These are phyloP conservation scores for Globicephala melas DNA, from an alignment of 2,113 vertebrate species.

Conservation along the genomic window DNA sequence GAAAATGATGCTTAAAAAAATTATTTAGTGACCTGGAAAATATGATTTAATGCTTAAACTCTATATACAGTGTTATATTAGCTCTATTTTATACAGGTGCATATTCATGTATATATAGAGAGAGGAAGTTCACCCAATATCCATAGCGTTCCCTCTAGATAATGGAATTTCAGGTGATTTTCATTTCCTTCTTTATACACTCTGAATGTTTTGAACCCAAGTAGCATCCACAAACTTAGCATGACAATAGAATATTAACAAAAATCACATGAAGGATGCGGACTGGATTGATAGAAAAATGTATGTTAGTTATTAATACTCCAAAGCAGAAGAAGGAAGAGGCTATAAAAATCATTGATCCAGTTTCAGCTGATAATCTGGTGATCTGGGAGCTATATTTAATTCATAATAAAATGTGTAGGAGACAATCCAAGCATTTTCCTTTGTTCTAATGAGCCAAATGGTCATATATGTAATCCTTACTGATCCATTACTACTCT, in stretches of 20 bases:
- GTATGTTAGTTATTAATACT: background rate
- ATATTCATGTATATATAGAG: background rate
- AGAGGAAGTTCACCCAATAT: background rate
- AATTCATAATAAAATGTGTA: background rate
- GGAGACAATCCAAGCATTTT: background rate
- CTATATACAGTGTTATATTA: background rate
- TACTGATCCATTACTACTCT: slow-evolving; percentile 15
- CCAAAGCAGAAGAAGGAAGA: background rate
- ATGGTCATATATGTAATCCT: background rate
- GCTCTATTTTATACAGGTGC: background rate
- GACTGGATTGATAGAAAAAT: slow-evolving; percentile 48
- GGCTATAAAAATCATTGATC: background rate
- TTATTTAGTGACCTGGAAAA: background rate
- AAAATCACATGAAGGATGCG: slow-evolving; percentile 17
- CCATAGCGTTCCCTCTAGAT: background rate
- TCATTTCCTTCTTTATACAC: background rate
- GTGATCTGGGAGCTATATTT: background rate
- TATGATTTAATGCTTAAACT: slow-evolving; percentile 28
- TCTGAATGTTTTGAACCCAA: background rate
- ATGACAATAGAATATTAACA: slow-evolving; percentile 6
- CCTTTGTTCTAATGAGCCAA: background rate
- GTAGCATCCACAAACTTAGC: background rate
- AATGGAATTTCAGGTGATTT: background rate
- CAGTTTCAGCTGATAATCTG: background rate
- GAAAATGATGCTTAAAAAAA: slow-evolving; percentile 3